Percentiles rank a stretch among this genome's conserved stretches.
Evolutionary conservation across 1,140 invertebrate species (phyloP).

Genomic region (Aphelenchoides fujianensis): DNA sequence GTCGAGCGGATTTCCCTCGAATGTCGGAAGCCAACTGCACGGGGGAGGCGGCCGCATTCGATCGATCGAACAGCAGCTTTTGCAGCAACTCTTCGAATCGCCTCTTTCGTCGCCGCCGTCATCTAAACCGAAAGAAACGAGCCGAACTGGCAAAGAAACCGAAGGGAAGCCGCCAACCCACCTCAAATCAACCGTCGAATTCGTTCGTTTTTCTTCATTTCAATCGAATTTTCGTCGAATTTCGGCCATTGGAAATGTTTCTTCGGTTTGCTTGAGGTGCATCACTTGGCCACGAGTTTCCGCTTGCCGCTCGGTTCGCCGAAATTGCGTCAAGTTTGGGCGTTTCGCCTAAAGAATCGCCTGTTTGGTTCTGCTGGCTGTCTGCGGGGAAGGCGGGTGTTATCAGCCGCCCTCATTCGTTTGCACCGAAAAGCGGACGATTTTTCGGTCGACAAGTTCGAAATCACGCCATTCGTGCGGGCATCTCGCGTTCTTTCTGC

Average conservation of each 20-base stretch:
- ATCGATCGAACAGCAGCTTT: neutral
- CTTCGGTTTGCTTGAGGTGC: neutral
- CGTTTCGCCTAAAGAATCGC: neutral
- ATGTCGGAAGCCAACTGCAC: no score
- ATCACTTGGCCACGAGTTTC: neutral
- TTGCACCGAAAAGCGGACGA: neutral
- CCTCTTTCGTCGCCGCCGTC: neutral
- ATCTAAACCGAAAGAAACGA: neutral
- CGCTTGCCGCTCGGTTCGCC: neutral
- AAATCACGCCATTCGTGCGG: slow-evolving; percentile 14
- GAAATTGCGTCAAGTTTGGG: neutral
- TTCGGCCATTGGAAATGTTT: slow-evolving; percentile 1
- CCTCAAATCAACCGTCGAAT: neutral
- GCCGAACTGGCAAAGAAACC: no score
- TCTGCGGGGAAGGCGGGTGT: neutral
- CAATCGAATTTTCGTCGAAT: neutral
- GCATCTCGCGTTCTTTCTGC: neutral
- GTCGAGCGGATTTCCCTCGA: no score
- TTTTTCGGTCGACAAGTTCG: neutral
- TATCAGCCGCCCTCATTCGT: no score
- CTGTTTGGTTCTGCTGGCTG: neutral
- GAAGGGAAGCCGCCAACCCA: no score
- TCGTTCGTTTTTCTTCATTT: no score
- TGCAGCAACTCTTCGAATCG: neutral
- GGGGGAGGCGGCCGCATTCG: no score